Base-by-base conservation (phyloP, 2,888 invertebrate genomes). In the Tillus elongatus region DNA sequence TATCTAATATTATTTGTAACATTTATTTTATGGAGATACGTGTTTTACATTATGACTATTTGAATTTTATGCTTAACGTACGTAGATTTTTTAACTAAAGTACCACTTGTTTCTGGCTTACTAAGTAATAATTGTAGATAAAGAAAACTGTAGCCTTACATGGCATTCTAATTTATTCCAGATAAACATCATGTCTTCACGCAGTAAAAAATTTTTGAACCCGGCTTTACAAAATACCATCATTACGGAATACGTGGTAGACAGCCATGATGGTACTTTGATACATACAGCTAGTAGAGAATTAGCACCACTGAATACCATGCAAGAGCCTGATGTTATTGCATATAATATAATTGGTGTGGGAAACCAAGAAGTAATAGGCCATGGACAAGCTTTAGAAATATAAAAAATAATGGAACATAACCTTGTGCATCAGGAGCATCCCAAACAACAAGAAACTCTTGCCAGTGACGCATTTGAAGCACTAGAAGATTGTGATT, bases 401-500 rank as follows among this genome's bases (percentile, higher is more conserved):
- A 19, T 19, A 19, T 6, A 8, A n/a, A 19, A 19, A 19, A n/a
- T 6, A 6, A 19, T 19, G 24, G 6, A 19, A 19, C 24, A 6
- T 19, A n/a, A 19, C 24, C 24, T 19, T 19, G n/a, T 19, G 24
- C 24, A 19, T 19, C 24, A 19, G 24, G 24, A 19, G n/a, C 24
- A 6, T n/a, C 24, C 24, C n/a, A 19, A 19, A 19, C n/a, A 19
- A 19, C 24, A 19, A n/a, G 24, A 19, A 19, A 19, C 6, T 19
- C 24, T 19, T 19, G n/a, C 24, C 24, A 19, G 6, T 19, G n/a
- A 19, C 24, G n/a, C 24, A 19, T 8, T n/a, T 6, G n/a, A 19
- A 19, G 24, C 6, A 19, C 24, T 19, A 19, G 24, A 19, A 19
- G 24, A 19, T 6, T 6, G n/a, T 19, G 24, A 19, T 19, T 19